A percentile compares a stretch with the other conserved stretches of the same genome.
Conservation (phyloP, 2,888 invertebrate species). For the Dynastes tityus region DNA sequence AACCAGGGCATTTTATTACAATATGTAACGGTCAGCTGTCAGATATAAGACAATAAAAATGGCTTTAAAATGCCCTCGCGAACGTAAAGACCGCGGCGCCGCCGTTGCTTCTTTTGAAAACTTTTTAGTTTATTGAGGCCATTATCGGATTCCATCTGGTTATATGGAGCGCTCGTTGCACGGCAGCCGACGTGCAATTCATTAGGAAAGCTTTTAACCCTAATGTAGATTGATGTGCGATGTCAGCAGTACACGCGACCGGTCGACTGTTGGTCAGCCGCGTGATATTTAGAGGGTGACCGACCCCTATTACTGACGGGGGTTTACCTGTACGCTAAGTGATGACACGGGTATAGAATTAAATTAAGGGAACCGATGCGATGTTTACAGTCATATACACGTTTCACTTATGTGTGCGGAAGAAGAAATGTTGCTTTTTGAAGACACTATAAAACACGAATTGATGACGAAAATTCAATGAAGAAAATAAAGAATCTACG, state of each 20-base stretch:
- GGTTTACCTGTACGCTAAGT: slow-evolving; percentile 56
- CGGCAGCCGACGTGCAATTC: slow-evolving; percentile 66
- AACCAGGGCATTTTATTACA: slow-evolving; percentile 5
- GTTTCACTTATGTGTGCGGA: neutral
- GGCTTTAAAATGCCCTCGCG: slow-evolving; percentile 45
- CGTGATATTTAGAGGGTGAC: slow-evolving; percentile 48
- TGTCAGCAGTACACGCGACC: slow-evolving; percentile 65
- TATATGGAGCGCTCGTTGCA: slow-evolving; percentile 53
- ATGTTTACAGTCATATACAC: neutral
- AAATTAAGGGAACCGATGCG: slow-evolving; percentile 53
- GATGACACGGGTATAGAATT: slow-evolving; percentile 58
- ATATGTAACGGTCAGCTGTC: neutral
- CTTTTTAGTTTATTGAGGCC: slow-evolving; percentile 56
- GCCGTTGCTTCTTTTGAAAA: slow-evolving; percentile 46
- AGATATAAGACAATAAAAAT: slow-evolving; percentile 33
- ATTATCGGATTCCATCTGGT: slow-evolving; percentile 55
- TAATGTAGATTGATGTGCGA: slow-evolving; percentile 70
- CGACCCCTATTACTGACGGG: slow-evolving; percentile 50
- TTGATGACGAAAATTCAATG: too few species aligned
- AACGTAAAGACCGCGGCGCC: slow-evolving; percentile 26
- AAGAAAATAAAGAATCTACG: too few species aligned
- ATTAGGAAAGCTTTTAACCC: slow-evolving; percentile 70
- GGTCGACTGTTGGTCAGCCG: slow-evolving; percentile 56
- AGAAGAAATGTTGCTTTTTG: too few species aligned
- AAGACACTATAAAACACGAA: too few species aligned